Evolutionary conservation across 2,797 vertebrate genomes (phyloP).

Genomic region (Simalia tracyae): DNA sequence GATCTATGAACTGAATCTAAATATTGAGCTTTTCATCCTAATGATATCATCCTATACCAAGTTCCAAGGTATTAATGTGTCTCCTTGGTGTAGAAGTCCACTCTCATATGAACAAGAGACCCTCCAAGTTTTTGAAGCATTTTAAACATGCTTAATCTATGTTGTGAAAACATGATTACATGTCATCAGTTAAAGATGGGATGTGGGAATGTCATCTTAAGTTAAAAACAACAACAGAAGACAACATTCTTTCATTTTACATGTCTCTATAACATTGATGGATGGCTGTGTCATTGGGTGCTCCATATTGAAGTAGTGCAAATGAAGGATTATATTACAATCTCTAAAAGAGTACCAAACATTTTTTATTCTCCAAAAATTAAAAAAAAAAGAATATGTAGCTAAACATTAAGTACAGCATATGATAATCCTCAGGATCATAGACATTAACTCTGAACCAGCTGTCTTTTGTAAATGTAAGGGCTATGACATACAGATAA

Average conservation of each 20-base stretch:
- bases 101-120: not conserved
- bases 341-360: not conserved
- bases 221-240: not conserved
- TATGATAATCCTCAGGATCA: not conserved
- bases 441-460: not conserved
- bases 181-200: not conserved
- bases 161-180: not conserved
- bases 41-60: too few species aligned
- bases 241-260: slow-evolving; percentile 31
- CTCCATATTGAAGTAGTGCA: not conserved
- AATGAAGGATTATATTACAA: not conserved
- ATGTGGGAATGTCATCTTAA: not conserved
- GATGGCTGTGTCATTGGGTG: not conserved
- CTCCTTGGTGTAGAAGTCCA: not conserved
- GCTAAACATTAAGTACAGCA: not conserved
- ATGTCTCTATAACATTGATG: slow-evolving; percentile 27
- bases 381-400: not conserved
- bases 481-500: not conserved
- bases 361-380: not conserved
- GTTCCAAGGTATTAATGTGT: not conserved
- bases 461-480: not conserved
- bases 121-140: not conserved
- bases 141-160: not conserved
- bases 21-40: not conserved
- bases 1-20: not conserved